Base-by-base conservation (phyloP, 2,797 vertebrate genomes). In the Acomys russatus region DNA sequence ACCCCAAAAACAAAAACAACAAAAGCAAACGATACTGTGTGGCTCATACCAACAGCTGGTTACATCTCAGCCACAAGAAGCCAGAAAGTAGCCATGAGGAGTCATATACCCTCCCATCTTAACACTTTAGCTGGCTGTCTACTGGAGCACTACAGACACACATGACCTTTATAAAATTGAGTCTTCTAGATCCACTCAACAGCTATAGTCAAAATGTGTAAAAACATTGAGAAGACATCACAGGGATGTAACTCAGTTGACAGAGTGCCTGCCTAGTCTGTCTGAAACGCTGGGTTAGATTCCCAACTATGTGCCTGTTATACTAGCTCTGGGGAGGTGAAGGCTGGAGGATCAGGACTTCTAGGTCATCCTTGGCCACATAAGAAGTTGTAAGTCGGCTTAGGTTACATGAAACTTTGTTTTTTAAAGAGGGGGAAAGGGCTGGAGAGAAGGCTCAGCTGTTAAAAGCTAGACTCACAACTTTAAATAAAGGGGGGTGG, bases 131-230 rank as follows among this genome's bases (percentile, higher is more conserved):
- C 1, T 49, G 61, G 87, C 2, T 49, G 77, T 90, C 87, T 92
- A 49, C 4, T 78, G n/a, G 93, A 90, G 66, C 22, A 95, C 35
- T 44, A 90, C 5, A 88, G 28, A 68, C 25, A 88, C 38, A 54
- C 0, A n/a, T 14, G 38, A 96, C 25, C 9, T n/a, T 96, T 59
- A 90, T 77, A 88, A 85, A 92, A 71, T 1, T 63, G 54, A 88
- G 35, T 22, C 54, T 94, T 90, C 76, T 30, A 87, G n/a, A 90
- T 87, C 59, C 94, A 12, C 44, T 89, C 76, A 68, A 44, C 4
- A 83, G 54, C 12, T 94, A 59, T 49, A 92, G 49, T 96, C 66
- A 85, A 74, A 25, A 78, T 25, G 61, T 18, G 70, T 84, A 79
- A 91, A 95, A 91, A 74, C 54, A 22, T 44, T 38, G 18, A 38